Conservation (phyloP, 2,888 invertebrate species). For the Brachyptera risi region DNA sequence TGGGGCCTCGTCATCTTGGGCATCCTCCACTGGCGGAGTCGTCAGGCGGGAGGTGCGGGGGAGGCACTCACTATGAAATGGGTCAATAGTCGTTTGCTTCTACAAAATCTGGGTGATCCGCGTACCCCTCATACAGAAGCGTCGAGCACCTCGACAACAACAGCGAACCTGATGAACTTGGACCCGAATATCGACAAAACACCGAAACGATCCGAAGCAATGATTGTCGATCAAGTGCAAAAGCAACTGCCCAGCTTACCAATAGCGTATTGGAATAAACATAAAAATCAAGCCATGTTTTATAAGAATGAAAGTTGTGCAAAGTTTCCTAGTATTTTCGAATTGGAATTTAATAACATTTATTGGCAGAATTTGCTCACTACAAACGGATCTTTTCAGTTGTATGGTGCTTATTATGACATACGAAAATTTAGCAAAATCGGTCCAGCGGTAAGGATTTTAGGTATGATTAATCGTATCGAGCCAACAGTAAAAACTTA, state of each 20-base stretch:
- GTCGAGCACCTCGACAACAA: conserved; percentile 34
- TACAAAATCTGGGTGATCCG: conserved; percentile 47
- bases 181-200: conserved; percentile 59
- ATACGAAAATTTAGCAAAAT: conserved; percentile 70
- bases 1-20: conserved; percentile 38
- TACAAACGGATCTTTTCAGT: conserved; percentile 82
- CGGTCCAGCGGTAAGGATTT: conserved; percentile 77
- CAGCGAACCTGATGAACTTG: conserved; percentile 46
- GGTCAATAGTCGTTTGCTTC: conserved; percentile 49
- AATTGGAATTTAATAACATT: conserved; percentile 87
- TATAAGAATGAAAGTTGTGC: conserved; percentile 71
- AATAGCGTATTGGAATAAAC: conserved; percentile 78
- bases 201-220: conserved; percentile 63
- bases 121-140: conserved; percentile 44
- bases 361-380: conserved; percentile 88
- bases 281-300: conserved; percentile 64
- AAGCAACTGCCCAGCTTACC: conserved; percentile 78
- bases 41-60: conserved; percentile 42
- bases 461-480: conserved; percentile 86
- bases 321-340: conserved; percentile 82
- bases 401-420: conserved; percentile 88
- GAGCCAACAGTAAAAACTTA: conserved; percentile 77
- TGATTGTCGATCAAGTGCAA: conserved; percentile 73
- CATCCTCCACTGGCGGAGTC: conserved; percentile 37
- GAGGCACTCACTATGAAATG: conserved; percentile 40